Evolutionary conservation across 2,888 invertebrate species (phyloP).

Genomic region (Iselma pallidipennis): DNA sequence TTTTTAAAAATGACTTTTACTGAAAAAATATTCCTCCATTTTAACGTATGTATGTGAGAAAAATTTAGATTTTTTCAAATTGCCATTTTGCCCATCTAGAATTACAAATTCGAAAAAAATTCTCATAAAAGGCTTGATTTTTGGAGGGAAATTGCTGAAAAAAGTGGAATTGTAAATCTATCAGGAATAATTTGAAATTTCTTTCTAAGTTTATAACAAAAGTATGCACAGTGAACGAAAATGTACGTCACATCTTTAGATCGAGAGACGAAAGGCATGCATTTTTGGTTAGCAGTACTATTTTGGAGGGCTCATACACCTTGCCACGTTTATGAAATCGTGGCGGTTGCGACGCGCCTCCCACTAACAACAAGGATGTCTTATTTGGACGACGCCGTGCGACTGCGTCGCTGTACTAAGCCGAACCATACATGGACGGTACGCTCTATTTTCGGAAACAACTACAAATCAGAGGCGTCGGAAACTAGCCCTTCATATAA

Average conservation of each 20-base stretch:
- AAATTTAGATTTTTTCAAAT: too few species aligned
- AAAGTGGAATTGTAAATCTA: background rate
- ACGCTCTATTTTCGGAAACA: conserved; percentile 49
- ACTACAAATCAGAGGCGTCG: conserved; percentile 33
- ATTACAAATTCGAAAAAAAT: too few species aligned
- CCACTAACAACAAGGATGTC: conserved; percentile 44
- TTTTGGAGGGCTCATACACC: conserved; percentile 42
- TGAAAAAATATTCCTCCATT: too few species aligned
- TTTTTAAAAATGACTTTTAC: too few species aligned
- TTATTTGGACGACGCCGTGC: conserved; percentile 55
- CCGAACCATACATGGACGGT: conserved; percentile 55
- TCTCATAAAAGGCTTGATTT: too few species aligned
- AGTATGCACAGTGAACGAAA: background rate
- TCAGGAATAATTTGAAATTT: too few species aligned
- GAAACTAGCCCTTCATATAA: background rate
- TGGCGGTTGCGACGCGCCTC: conserved; percentile 38
- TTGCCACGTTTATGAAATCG: conserved; percentile 43
- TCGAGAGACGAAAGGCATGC: conserved; percentile 32
- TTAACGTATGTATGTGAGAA: too few species aligned
- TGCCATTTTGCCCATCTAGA: too few species aligned
- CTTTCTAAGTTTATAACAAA: background rate
- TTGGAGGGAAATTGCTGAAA: too few species aligned
- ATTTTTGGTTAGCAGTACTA: conserved; percentile 44
- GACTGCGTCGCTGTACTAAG: conserved; percentile 52
- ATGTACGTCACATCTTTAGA: conserved; percentile 5